Evolutionary conservation across 2,888 invertebrate genomes (phyloP), one percentile per base, ranked within the genome.

Genomic region (Prenolepis imparis): DNA sequence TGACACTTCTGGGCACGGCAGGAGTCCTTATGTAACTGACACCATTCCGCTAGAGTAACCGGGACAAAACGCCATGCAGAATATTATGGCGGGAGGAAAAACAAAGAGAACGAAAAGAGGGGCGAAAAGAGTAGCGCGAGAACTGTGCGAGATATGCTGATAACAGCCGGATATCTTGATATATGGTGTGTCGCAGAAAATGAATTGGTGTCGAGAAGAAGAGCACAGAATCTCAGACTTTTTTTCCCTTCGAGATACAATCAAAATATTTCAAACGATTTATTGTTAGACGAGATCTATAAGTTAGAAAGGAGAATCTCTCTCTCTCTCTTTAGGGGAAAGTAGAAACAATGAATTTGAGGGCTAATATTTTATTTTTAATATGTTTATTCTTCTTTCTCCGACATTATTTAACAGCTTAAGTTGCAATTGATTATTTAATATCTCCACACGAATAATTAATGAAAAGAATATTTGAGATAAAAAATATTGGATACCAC

Each of bases 1-100:
- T 84, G 87, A 84, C 84, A 89, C 88, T 91, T 90, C 90, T 92
- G 91, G 92, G 88, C 89, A 91, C 91, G 88, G 91, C 91, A 90
- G 91, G 91, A 90, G 89, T 92, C 91, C 93, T 94, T 94, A 94
- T 94, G 92, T 93, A 94, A 94, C 93, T 93, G 93, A 93, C 93
- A 93, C 92, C 93, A 93, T 93, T 94, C 91, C 93, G 84, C 86
- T 85, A 87, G 89, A 91, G 91, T 92, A 93, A 93, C 90, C 92
- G 91, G 94, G 93, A 93, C 92, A 93, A 93, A 93, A 92, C 91
- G 90, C 86, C 87, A 87, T 90, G 87, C 88, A 90, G 75, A 78
- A 72, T n/a, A n/a, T 72, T 72, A 61, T 72, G 86, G 75, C 78
- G 77, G 74, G 39, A 66, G 75, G 86, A 86, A 88, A 89, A 85